A percentile compares a stretch with the other conserved stretches of the same genome.
phyloP scores from a whole-genome alignment of 2,888 invertebrate genomes.

The Tenthredo amoena region DNA sequence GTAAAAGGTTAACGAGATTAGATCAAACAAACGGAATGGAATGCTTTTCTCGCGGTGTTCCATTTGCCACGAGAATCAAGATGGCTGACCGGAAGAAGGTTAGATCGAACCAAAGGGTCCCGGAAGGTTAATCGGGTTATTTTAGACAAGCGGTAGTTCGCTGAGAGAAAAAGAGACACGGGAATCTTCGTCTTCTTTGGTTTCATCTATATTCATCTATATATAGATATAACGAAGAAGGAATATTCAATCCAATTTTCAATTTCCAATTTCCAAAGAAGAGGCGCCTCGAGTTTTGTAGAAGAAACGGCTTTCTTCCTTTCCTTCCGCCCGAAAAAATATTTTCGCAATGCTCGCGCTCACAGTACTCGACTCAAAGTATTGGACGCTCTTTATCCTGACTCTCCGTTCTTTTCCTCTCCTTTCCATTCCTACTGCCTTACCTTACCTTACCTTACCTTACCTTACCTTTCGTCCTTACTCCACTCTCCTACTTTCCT shows the following conservation, averaged over 20 bases:
- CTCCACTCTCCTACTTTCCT: slow-evolving; percentile 51
- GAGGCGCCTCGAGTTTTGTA: slow-evolving; percentile 12
- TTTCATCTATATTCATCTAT: neutral
- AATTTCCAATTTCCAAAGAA: slow-evolving; percentile 42
- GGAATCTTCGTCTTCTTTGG: neutral
- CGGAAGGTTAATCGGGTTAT: slow-evolving; percentile 14
- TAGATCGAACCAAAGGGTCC: slow-evolving; percentile 30
- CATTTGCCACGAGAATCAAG: slow-evolving; percentile 36
- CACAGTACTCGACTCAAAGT: slow-evolving; percentile 36
- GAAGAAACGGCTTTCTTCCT: slow-evolving; percentile 43
- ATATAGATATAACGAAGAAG: neutral
- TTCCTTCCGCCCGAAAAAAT: slow-evolving; percentile 68
- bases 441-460: slow-evolving; percentile 25
- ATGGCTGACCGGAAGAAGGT: slow-evolving; percentile 40
- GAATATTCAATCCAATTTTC: slow-evolving; percentile 21
- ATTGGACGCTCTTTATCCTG: slow-evolving; percentile 51
- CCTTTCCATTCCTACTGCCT: slow-evolving; percentile 40
- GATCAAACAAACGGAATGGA: slow-evolving; percentile 45
- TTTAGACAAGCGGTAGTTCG: slow-evolving; percentile 18
- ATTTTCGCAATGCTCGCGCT: slow-evolving; percentile 65
- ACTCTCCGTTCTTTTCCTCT: slow-evolving; percentile 55
- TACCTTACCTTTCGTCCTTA: slow-evolving; percentile 43
- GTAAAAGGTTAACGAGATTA: slow-evolving; percentile 46
- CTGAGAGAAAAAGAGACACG: neutral
- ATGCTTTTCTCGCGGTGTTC: slow-evolving; percentile 23